Percentiles rank a stretch among this genome's conserved stretches.
Conservation (phyloP, 2,888 invertebrate species). For the Heliconius cydno region DNA sequence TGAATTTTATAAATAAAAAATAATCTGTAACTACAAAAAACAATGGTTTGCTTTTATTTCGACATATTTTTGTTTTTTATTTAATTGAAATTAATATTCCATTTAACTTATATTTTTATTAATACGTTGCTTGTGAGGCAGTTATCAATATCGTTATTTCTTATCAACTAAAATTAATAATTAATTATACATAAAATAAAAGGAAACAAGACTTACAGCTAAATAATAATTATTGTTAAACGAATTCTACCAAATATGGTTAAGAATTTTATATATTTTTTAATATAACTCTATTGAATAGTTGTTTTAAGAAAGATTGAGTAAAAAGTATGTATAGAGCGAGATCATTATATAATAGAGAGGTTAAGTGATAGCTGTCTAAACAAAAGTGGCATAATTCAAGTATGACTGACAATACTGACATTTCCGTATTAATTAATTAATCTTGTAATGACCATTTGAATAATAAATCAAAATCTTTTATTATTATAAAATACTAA, state of each 20-base stretch:
- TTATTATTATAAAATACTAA: too few relatives aligned
- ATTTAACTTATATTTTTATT: constrained; percentile 3
- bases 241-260: neutral
- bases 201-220: neutral
- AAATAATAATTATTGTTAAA: neutral
- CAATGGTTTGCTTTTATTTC: neutral
- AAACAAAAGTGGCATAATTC: neutral
- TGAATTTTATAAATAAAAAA: neutral
- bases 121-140: constrained; percentile 22
- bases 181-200: neutral
- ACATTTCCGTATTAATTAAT: neutral
- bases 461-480: too few relatives aligned
- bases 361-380: neutral
- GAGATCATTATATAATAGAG: constrained; percentile 23
- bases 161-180: neutral
- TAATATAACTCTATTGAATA: neutral
- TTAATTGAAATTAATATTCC: neutral
- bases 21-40: neutral
- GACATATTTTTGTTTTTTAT: neutral
- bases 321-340: constrained; percentile 5
- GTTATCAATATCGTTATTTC: constrained; percentile 4
- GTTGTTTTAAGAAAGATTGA: neutral
- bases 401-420: neutral
- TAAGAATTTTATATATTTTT: neutral
- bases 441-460: too few relatives aligned